Conservation (phyloP, 2,797 vertebrate species). For the Tapirus indicus region DNA sequence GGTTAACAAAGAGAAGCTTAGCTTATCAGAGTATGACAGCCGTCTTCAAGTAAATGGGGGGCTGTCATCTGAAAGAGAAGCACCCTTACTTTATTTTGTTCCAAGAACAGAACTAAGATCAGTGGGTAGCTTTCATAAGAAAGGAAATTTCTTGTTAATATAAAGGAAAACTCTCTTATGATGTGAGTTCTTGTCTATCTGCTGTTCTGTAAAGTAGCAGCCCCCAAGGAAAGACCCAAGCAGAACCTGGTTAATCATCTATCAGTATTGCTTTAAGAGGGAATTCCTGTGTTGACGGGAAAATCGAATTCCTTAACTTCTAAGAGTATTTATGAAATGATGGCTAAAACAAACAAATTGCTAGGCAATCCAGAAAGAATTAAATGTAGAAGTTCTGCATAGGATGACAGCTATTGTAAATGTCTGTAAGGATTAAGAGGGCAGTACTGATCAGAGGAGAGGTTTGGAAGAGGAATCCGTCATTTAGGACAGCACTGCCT, state of each 20-base stretch:
- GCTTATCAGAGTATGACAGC: neutral
- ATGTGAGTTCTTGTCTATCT: neutral
- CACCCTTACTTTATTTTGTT: neutral
- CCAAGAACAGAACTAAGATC: neutral
- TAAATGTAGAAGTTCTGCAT: neutral
- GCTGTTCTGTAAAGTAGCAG: neutral
- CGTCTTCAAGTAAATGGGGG: neutral
- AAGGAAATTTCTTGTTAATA: neutral
- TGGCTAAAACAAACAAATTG: conserved; percentile 21
- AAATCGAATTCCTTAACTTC: conserved; percentile 16
- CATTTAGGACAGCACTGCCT: neutral
- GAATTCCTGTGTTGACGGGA: conserved; percentile 11
- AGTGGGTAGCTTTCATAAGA: neutral
- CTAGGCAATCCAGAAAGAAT: neutral
- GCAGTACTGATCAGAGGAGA: neutral
- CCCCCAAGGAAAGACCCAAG: neutral
- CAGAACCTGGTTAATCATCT: neutral
- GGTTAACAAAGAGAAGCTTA: conserved; percentile 57
- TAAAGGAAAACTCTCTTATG: neutral
- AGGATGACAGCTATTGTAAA: neutral
- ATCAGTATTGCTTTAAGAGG: neutral
- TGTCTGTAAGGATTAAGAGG: neutral
- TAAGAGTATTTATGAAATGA: neutral
- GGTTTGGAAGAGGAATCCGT: neutral
- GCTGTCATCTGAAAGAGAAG: neutral